Conservation (phyloP, 2,888 invertebrate genomes). For the Rotaria macrura region DNA sequence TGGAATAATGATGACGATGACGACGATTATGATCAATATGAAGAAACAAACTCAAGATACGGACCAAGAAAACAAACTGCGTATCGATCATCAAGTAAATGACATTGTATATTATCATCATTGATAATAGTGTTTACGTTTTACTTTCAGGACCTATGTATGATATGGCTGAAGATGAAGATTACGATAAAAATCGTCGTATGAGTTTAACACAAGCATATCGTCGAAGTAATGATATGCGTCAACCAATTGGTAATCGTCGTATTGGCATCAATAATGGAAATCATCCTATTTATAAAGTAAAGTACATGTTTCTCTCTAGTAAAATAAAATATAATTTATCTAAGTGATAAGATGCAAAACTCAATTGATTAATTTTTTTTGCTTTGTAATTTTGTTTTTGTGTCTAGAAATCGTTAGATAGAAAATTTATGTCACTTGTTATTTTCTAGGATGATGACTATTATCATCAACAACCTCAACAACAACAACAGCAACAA, state of each 20-base stretch:
- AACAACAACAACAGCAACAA: not conserved
- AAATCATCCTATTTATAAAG: not conserved
- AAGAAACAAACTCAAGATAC: not conserved
- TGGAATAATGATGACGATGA: not conserved
- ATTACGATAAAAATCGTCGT: not conserved
- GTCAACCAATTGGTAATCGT: not conserved
- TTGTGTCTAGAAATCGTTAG: too few relatives aligned
- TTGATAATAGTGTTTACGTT: not conserved
- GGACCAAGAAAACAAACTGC: not conserved
- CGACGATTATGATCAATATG: not conserved
- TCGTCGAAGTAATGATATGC: not conserved
- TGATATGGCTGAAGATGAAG: not conserved
- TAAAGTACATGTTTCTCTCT: not conserved
- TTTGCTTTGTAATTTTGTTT: too few relatives aligned
- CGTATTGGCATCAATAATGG: constrained; percentile 5
- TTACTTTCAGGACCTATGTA: not conserved
- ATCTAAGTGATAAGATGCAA: too few relatives aligned
- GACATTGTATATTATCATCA: not conserved
- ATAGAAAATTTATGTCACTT: too few relatives aligned
- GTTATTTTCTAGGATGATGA: not conserved
- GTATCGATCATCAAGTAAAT: not conserved
- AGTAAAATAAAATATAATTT: too few relatives aligned
- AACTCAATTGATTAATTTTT: too few relatives aligned
- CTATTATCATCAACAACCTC: not conserved
- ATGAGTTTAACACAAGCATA: not conserved